phyloP scores from a whole-genome alignment of 1,140 invertebrate genomes.

The Galendromus occidentalis region DNA sequence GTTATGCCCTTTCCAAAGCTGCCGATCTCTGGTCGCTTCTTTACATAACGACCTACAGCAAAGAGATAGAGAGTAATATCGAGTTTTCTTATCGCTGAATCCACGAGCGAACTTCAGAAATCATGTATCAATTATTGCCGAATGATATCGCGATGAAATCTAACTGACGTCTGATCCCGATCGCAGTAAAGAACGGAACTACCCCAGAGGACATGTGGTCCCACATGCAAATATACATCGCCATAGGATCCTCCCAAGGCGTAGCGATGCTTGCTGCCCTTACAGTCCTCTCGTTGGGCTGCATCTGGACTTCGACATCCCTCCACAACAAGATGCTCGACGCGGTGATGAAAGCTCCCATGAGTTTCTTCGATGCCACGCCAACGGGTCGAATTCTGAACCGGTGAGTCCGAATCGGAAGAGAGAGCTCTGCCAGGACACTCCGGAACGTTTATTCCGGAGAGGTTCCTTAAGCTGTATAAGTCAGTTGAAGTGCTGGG shows the following conservation, averaged over 20 bases:
- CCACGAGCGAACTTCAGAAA: too few relatives aligned
- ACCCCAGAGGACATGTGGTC: background rate
- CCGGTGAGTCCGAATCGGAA: conserved; percentile 26
- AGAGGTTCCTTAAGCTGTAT: too few relatives aligned
- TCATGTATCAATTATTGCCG: too few relatives aligned
- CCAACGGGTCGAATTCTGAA: conserved; percentile 40
- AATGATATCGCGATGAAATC: too few relatives aligned
- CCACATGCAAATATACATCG: background rate
- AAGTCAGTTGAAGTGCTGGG: too few relatives aligned
- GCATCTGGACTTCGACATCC: conserved; percentile 40
- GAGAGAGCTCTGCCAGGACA: too few relatives aligned
- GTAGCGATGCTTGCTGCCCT: conserved; percentile 14
- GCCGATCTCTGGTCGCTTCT: background rate
- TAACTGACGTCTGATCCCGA: too few relatives aligned
- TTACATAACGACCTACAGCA: background rate
- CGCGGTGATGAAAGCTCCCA: conserved; percentile 25
- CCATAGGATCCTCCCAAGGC: background rate
- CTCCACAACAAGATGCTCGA: conserved; percentile 24
- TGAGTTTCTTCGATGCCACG: conserved; percentile 29
- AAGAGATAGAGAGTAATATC: background rate
- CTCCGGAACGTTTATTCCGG: too few relatives aligned
- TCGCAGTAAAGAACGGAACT: background rate
- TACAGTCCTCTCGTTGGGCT: conserved; percentile 12
- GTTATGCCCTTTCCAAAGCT: conserved; percentile 20
- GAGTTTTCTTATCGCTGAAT: too few relatives aligned